Percentiles rank a stretch among this genome's conserved stretches.
Conservation (phyloP, 2,888 invertebrate species). For the Beris chalybata region DNA sequence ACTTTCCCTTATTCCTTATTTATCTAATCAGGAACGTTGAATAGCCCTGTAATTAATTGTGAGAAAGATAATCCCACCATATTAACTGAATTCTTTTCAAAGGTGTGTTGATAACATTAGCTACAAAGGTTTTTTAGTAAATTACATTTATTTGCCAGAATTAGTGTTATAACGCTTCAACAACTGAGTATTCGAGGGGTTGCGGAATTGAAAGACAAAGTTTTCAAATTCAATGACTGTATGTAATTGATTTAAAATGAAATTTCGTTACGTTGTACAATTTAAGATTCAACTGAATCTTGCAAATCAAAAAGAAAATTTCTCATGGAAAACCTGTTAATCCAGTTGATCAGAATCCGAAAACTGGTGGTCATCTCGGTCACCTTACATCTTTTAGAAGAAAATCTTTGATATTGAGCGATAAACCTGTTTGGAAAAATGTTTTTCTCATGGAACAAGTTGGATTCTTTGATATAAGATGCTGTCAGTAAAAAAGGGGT, state of each 20-base stretch:
- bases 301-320: neutral
- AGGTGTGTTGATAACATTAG: neutral
- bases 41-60: constrained; percentile 38
- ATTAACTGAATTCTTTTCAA: constrained; percentile 3
- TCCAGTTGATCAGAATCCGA: constrained; percentile 25
- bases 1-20: constrained; percentile 1
- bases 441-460: constrained; percentile 29
- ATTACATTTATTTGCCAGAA: no score
- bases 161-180: neutral
- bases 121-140: no score
- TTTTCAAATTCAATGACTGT: neutral
- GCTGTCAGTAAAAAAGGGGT: constrained; percentile 18
- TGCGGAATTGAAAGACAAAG: neutral
- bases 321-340: constrained; percentile 19
- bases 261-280: neutral
- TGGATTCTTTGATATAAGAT: constrained; percentile 13
- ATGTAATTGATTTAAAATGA: neutral
- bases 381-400: neutral
- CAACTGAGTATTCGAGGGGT: neutral
- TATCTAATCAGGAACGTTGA: constrained; percentile 28
- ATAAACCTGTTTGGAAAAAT: constrained; percentile 19
- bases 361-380: constrained; percentile 21
- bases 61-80: constrained; percentile 32
- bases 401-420: neutral
- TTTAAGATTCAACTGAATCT: neutral